Evolutionary conservation across 2,797 vertebrate species (phyloP).

Genomic region (Lepilemur ruficaudatus): DNA sequence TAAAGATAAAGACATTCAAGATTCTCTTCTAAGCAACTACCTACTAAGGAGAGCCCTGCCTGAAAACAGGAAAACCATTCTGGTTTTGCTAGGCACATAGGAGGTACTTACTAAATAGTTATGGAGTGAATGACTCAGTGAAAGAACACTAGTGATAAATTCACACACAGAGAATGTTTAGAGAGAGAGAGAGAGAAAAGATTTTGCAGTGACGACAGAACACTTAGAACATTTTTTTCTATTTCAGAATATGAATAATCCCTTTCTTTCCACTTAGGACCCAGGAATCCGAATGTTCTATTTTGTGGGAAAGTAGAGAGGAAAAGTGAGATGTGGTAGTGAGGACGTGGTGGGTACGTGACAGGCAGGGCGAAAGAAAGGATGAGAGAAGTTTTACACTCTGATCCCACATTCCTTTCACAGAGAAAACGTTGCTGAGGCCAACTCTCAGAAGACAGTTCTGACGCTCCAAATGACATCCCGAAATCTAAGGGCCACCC

Average conservation of each 20-base stretch:
- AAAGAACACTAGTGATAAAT: neutral
- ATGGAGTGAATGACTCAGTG: neutral
- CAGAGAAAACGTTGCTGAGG: neutral
- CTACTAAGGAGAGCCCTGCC: neutral
- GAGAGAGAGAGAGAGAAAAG: neutral
- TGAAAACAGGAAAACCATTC: neutral
- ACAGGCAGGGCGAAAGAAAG: neutral
- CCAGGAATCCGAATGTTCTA: neutral
- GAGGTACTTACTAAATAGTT: neutral
- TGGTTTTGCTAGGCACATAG: neutral
- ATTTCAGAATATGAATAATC: neutral
- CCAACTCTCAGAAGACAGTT: neutral
- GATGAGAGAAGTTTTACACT: neutral
- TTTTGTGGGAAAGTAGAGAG: neutral
- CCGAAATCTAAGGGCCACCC: neutral
- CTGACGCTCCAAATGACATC: neutral
- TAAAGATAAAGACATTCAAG: neutral
- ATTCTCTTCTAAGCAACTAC: neutral
- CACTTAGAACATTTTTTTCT: neutral
- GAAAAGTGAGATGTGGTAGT: neutral
- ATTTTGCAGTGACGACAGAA: neutral
- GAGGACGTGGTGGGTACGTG: rapidly evolving
- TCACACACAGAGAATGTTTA: neutral
- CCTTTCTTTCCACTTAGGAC: neutral
- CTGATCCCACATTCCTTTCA: neutral